Evolutionary conservation across 1,140 invertebrate species (phyloP).

Genomic region (Drosophila kanapiae): DNA sequence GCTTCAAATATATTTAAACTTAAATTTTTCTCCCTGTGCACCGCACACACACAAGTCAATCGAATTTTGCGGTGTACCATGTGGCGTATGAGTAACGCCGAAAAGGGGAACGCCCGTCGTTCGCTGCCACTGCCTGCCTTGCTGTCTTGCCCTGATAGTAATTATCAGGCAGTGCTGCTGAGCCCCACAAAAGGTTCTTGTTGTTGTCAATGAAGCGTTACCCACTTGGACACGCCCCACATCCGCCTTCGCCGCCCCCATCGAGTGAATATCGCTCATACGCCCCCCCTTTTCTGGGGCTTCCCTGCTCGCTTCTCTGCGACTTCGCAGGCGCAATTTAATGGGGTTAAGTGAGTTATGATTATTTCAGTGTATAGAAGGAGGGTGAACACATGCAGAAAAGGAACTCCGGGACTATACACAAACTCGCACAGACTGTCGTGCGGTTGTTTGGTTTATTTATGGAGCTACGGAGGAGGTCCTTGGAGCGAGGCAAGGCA

Average conservation of each 20-base stretch:
- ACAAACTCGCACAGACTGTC: constrained; percentile 5
- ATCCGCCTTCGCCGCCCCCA: neutral
- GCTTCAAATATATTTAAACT: neutral
- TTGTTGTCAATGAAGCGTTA: constrained; percentile 57
- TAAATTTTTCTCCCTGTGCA: neutral
- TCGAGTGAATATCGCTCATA: constrained; percentile 44
- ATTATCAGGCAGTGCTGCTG: constrained; percentile 51
- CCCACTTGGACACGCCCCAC: constrained; percentile 69
- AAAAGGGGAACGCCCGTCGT: constrained; percentile 11
- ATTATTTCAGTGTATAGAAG: constrained; percentile 66
- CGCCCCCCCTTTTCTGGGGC: constrained; percentile 28
- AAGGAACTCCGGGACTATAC: constrained; percentile 21
- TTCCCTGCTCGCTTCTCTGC: constrained; percentile 2
- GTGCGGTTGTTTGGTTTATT: constrained; percentile 43
- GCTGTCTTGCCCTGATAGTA: constrained; percentile 49
- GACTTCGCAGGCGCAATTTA: constrained; percentile 45
- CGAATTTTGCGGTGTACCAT: constrained; percentile 10
- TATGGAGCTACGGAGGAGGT: constrained; percentile 41
- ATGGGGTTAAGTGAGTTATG: constrained; percentile 78
- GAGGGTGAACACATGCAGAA: constrained; percentile 15
- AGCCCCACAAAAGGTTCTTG: constrained; percentile 39
- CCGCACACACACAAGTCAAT: neutral
- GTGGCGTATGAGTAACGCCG: constrained; percentile 64
- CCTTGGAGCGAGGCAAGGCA: constrained; percentile 28
- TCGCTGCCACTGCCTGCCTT: neutral